A percentile compares a stretch with the other conserved stretches of the same genome.
Evolutionary conservation across 2,113 vertebrate species (phyloP).

Genomic region (Puma concolor): DNA sequence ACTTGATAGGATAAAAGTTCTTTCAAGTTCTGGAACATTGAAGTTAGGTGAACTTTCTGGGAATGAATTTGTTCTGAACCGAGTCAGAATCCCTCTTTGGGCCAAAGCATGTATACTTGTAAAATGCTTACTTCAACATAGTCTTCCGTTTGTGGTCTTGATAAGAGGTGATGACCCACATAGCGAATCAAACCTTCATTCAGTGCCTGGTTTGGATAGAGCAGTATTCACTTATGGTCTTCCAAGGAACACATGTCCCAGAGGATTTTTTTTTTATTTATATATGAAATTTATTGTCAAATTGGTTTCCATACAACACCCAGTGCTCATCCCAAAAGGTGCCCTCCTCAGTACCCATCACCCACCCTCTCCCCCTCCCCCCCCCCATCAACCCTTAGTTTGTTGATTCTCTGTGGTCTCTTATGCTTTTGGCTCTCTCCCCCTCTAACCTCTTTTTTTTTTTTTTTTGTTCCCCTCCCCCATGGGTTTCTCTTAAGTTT

Average conservation of each 20-base stretch:
- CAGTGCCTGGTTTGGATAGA: neutral
- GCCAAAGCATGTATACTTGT: neutral
- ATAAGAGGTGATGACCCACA: neutral
- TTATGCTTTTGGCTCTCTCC: no score
- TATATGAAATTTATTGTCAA: no score
- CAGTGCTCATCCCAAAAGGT: no score
- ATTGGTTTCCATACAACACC: no score
- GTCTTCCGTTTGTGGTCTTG: neutral
- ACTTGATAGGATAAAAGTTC: slow-evolving; percentile 14
- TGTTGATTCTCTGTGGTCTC: no score
- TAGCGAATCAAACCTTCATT: neutral
- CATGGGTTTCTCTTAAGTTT: no score
- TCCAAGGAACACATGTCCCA: neutral
- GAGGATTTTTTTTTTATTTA: no score
- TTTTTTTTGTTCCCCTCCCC: no score
- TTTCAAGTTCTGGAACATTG: slow-evolving; percentile 48
- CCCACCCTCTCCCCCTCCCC: no score
- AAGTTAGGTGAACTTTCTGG: neutral
- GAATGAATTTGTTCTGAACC: neutral
- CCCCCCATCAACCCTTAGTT: no score
- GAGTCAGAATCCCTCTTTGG: neutral
- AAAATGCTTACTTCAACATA: neutral
- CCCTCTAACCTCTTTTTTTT: no score
- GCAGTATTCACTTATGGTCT: neutral
- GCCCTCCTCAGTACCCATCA: no score